Conservation (phyloP, 2,888 invertebrate species). For the Trachelus troglodyta region DNA sequence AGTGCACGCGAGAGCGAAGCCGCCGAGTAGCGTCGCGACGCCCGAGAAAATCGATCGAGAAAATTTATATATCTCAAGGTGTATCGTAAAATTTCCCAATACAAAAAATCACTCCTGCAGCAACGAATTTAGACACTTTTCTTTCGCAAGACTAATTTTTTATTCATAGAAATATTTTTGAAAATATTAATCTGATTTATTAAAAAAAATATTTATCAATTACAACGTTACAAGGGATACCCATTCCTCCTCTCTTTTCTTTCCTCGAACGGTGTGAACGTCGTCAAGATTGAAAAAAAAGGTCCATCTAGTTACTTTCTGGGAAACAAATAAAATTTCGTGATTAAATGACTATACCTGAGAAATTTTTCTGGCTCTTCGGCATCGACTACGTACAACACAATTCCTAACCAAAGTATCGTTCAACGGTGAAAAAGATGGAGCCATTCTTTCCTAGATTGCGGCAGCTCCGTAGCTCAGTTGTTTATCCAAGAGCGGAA, state of each 20-base stretch:
- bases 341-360: not conserved
- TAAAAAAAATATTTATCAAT: too few relatives aligned
- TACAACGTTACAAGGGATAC: too few relatives aligned
- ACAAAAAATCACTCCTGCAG: not conserved
- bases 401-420: not conserved
- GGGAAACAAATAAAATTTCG: not conserved
- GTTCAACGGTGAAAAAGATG: not conserved
- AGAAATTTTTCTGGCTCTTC: not conserved
- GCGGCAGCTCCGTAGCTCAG: not conserved
- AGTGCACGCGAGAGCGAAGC: not conserved
- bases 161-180: not conserved
- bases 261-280: not conserved
- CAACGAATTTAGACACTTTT: not conserved
- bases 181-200: not conserved
- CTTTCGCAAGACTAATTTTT: not conserved
- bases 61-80: not conserved
- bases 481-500: constrained; percentile 4
- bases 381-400: not conserved
- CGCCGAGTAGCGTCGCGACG: not conserved
- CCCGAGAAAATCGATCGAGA: not conserved
- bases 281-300: not conserved
- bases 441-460: not conserved
- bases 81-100: not conserved
- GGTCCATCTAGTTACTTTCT: not conserved
- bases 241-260: too few relatives aligned